A percentile compares a stretch with the other conserved stretches of the same genome.
Conservation (phyloP, 1,140 invertebrate species). For the Dinoponera quadriceps region DNA sequence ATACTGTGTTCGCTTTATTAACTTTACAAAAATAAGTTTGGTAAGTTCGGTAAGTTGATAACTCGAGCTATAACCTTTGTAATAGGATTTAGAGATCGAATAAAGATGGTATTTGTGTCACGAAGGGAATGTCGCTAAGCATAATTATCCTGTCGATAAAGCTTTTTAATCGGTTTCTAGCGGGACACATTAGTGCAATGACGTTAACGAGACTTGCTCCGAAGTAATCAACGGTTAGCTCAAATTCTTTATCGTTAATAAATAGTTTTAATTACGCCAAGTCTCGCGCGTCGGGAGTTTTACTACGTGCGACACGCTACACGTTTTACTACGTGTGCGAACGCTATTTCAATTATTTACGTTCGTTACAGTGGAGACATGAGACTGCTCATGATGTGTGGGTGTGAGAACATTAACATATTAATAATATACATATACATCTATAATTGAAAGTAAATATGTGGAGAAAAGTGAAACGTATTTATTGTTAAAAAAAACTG, state of each 20-base stretch:
- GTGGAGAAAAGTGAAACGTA: no score
- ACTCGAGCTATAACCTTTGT: neutral
- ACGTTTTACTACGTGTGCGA: no score
- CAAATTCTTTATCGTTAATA: conserved; percentile 12
- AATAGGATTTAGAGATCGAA: conserved; percentile 20
- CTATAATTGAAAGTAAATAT: no score
- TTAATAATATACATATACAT: no score
- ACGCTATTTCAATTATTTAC: no score
- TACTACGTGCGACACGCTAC: neutral
- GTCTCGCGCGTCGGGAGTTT: neutral
- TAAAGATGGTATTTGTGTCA: neutral
- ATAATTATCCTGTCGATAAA: conserved; percentile 38
- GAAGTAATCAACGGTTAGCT: conserved; percentile 16
- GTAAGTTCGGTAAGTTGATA: neutral
- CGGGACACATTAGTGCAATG: conserved; percentile 24
- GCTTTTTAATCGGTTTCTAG: conserved; percentile 21
- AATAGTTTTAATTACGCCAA: conserved; percentile 24
- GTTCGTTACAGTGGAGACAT: no score
- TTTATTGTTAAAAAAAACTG: no score
- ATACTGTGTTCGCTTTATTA: neutral
- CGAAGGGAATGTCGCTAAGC: conserved; percentile 42
- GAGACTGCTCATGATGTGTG: no score
- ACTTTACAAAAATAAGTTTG: conserved; percentile 18
- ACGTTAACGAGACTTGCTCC: neutral
- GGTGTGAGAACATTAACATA: no score